These are phyloP conservation scores for Frieseomelitta varia DNA, from an alignment of 1,140 invertebrate species.

Conservation along the genomic window DNA sequence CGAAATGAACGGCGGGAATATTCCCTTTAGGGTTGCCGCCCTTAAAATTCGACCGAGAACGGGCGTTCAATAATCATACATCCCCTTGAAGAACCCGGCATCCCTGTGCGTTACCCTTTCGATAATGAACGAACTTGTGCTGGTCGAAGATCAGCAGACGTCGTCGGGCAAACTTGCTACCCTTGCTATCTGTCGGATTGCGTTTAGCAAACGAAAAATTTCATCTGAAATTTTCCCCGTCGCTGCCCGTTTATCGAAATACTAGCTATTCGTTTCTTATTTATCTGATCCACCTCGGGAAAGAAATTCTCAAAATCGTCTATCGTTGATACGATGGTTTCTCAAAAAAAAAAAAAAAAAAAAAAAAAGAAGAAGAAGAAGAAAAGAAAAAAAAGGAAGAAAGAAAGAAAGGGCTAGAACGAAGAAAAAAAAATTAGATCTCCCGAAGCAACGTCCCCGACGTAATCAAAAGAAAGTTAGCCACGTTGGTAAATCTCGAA, in stretches of 20 bases:
- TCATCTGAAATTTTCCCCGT: background rate
- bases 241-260: too few relatives aligned
- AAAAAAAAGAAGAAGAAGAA: too few relatives aligned
- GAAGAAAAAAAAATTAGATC: background rate
- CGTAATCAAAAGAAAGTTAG: conserved; percentile 44
- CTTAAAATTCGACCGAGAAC: conserved; percentile 67
- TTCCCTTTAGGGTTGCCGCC: conserved; percentile 72
- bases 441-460: conserved; percentile 32
- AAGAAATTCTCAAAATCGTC: background rate
- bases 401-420: background rate
- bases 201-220: conserved; percentile 17
- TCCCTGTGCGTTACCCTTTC: conserved; percentile 46
- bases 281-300: too few relatives aligned
- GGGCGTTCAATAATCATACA: conserved; percentile 74
- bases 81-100: conserved; percentile 73
- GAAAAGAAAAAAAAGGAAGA: too few relatives aligned
- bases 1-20: conserved; percentile 38
- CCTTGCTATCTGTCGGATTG: background rate
- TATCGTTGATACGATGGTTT: background rate
- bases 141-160: conserved; percentile 22
- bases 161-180: background rate
- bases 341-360: background rate
- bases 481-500: conserved; percentile 28
- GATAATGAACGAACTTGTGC: conserved; percentile 41
- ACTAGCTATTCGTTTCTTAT: background rate